Conservation (phyloP, 2,797 vertebrate species). For the Austrolebias charrua region DNA sequence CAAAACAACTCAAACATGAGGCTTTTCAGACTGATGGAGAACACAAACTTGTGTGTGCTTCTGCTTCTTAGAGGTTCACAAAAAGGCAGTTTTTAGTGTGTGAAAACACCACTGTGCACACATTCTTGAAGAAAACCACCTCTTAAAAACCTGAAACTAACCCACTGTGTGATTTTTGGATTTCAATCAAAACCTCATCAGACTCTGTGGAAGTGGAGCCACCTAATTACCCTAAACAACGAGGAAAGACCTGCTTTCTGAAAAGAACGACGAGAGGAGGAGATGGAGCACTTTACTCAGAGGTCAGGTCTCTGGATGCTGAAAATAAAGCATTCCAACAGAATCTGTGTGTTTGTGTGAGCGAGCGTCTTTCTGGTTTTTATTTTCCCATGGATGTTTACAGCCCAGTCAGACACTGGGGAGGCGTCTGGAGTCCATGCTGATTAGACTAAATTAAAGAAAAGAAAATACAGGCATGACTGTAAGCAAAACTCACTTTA, state of each 20-base stretch:
- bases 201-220: constrained; percentile 18
- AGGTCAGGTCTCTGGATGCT: constrained; percentile 33
- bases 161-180: constrained; percentile 26
- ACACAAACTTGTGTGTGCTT: too few relatives aligned
- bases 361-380: constrained; percentile 35
- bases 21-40: too few relatives aligned
- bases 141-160: constrained; percentile 23
- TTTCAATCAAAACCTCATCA: constrained; percentile 10
- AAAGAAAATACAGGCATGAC: not conserved
- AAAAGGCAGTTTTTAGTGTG: not conserved
- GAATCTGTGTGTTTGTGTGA: constrained; percentile 22
- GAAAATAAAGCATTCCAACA: constrained; percentile 38
- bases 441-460: constrained; percentile 10
- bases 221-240: constrained; percentile 22
- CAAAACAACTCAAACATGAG: too few relatives aligned
- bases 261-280: constrained; percentile 26
- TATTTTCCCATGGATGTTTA: constrained; percentile 73
- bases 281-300: constrained; percentile 27
- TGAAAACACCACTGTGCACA: not conserved
- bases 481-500: constrained; percentile 7
- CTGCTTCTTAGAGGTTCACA: too few relatives aligned
- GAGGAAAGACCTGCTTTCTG: constrained; percentile 5
- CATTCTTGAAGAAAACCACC: constrained; percentile 2
- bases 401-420: constrained; percentile 54
- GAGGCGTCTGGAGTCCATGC: constrained; percentile 53